Percentiles rank a stretch among this genome's conserved stretches.
Evolutionary conservation across 2,113 vertebrate species (phyloP).

Genomic region (Aegithalos caudatus): DNA sequence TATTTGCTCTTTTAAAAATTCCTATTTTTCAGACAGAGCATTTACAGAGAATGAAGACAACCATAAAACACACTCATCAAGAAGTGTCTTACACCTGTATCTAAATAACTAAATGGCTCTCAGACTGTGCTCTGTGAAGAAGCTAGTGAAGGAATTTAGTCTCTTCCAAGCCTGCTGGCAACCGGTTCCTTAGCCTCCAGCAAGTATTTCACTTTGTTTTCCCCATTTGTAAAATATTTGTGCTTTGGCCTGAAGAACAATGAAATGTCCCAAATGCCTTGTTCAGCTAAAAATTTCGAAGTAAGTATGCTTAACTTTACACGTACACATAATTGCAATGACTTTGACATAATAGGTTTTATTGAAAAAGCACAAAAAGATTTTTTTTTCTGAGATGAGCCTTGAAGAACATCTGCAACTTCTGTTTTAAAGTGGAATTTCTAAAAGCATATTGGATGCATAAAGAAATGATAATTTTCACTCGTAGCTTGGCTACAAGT

Average conservation of each 20-base stretch:
- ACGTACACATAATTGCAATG: fast-evolving
- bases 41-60: neutral
- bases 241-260: neutral
- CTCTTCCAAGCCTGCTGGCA: neutral
- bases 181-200: neutral
- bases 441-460: neutral
- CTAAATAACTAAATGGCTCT: neutral
- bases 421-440: neutral
- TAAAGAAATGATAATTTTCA: neutral
- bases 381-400: neutral
- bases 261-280: neutral
- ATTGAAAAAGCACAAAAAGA: neutral
- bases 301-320: neutral
- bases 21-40: neutral
- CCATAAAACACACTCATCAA: neutral
- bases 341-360: neutral
- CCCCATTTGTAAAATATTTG: neutral
- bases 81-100: neutral
- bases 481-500: neutral
- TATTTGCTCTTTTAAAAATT: neutral
- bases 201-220: neutral
- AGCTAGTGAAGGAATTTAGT: neutral
- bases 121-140: neutral
- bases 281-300: neutral
- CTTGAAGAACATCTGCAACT: neutral